Evolutionary conservation across 2,888 invertebrate genomes (phyloP).

Genomic region (Drosophila incognita): DNA sequence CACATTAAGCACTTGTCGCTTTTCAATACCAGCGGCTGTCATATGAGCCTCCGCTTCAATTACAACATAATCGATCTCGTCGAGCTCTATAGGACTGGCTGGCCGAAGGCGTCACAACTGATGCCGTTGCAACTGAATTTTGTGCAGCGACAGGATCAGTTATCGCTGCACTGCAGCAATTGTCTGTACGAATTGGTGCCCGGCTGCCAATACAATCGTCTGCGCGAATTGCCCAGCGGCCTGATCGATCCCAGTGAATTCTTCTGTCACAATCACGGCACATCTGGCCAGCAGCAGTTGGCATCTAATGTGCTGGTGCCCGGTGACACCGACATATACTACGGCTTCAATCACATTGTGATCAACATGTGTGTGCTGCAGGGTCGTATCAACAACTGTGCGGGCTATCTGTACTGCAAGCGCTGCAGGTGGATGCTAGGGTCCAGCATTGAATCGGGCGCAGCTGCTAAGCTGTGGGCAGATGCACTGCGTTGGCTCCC

Average conservation of each 20-base stretch:
- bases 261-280: no score
- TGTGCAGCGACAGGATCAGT: conserved; percentile 20
- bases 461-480: conserved; percentile 80
- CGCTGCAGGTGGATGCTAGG: conserved; percentile 78
- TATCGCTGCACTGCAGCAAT: conserved; percentile 66
- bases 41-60: conserved; percentile 80
- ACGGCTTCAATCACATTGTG: conserved; percentile 81
- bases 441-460: conserved; percentile 56
- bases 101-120: conserved; percentile 3
- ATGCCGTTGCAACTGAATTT: conserved; percentile 54
- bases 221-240: conserved; percentile 77
- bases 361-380: conserved; percentile 48
- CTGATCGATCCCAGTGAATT: no score
- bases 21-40: conserved; percentile 64
- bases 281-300: background rate
- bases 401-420: conserved; percentile 71
- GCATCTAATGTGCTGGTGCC: conserved; percentile 66
- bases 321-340: conserved; percentile 69
- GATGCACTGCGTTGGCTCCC: conserved; percentile 67
- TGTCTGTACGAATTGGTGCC: conserved; percentile 62
- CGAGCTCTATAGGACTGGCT: conserved; percentile 18
- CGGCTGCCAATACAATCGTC: conserved; percentile 53
- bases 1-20: conserved; percentile 66
- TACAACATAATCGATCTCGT: conserved; percentile 60
- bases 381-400: conserved; percentile 43